Evolutionary conservation across 2,888 invertebrate genomes (phyloP).

Genomic region (Diloba caeruleocephala): DNA sequence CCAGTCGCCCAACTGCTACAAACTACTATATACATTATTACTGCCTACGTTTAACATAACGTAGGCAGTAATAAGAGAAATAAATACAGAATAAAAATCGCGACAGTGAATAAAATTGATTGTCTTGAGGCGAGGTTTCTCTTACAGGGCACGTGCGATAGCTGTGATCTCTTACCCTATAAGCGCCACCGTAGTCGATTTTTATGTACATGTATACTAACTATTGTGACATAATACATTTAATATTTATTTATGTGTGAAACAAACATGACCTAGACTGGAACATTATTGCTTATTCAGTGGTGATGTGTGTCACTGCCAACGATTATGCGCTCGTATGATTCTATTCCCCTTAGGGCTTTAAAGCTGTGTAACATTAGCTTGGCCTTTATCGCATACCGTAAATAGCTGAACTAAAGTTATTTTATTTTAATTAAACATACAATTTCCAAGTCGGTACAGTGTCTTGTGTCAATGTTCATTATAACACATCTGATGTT

Average conservation of each 20-base stretch:
- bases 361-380: slow-evolving; percentile 61
- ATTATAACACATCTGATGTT: no score
- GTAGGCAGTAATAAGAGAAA: slow-evolving; percentile 55
- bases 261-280: slow-evolving; percentile 68
- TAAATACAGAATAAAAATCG: slow-evolving; percentile 47
- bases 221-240: slow-evolving; percentile 62
- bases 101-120: slow-evolving; percentile 43
- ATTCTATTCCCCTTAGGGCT: slow-evolving; percentile 72
- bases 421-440: not conserved
- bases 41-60: slow-evolving; percentile 71
- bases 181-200: slow-evolving; percentile 54
- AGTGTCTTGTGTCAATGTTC: no score
- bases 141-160: no score
- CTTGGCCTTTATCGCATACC: slow-evolving; percentile 44
- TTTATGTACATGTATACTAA: slow-evolving; percentile 45
- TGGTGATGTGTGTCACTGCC: slow-evolving; percentile 81
- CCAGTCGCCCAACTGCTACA: no score
- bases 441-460: no score
- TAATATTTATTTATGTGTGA: slow-evolving; percentile 73
- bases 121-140: no score
- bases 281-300: slow-evolving; percentile 74
- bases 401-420: slow-evolving; percentile 41
- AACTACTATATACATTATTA: slow-evolving; percentile 71
- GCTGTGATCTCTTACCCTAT: slow-evolving; percentile 45
- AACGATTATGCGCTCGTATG: slow-evolving; percentile 76